Conservation (phyloP, 2,797 vertebrate genomes). For the Rallus crepitans region DNA sequence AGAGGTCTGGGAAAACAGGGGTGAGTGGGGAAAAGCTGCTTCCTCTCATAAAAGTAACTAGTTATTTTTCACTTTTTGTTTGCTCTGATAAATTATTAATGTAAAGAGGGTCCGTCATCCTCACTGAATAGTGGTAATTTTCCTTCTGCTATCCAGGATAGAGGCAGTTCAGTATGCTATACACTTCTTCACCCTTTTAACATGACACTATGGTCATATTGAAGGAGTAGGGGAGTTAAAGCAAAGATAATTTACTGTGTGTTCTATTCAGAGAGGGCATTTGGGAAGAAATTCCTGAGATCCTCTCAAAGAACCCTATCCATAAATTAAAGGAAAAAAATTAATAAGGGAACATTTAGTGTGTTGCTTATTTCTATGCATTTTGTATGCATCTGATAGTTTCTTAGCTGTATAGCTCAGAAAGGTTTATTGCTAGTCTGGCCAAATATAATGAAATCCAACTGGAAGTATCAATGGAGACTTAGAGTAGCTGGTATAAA, state of each 20-base stretch:
- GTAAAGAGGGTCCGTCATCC: conserved; percentile 43
- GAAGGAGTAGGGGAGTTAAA: conserved; percentile 59
- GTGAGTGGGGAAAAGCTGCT: conserved; percentile 30
- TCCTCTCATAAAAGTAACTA: conserved; percentile 52
- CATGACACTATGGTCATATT: conserved; percentile 36
- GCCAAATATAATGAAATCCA: not conserved
- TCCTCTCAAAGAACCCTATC: not conserved
- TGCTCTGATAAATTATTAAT: conserved; percentile 52
- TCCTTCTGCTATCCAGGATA: conserved; percentile 53
- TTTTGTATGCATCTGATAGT: not conserved
- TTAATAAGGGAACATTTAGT: not conserved
- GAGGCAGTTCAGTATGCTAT: conserved; percentile 52
- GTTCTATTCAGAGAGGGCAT: conserved; percentile 9
- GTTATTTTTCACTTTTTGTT: conserved; percentile 54
- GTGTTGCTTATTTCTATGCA: not conserved
- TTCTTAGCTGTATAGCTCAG: not conserved
- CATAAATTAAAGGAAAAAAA: not conserved
- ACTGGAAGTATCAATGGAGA: not conserved
- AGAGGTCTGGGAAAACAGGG: not conserved
- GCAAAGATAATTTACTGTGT: conserved; percentile 40
- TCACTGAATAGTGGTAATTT: conserved; percentile 59
- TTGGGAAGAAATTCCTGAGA: conserved; percentile 38
- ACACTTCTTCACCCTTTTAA: conserved; percentile 73
- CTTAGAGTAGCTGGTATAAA: not conserved
- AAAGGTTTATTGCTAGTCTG: not conserved